These are phyloP conservation scores for Apteryx owenii DNA, from an alignment of 2,113 vertebrate genomes.

Conservation along the genomic window DNA sequence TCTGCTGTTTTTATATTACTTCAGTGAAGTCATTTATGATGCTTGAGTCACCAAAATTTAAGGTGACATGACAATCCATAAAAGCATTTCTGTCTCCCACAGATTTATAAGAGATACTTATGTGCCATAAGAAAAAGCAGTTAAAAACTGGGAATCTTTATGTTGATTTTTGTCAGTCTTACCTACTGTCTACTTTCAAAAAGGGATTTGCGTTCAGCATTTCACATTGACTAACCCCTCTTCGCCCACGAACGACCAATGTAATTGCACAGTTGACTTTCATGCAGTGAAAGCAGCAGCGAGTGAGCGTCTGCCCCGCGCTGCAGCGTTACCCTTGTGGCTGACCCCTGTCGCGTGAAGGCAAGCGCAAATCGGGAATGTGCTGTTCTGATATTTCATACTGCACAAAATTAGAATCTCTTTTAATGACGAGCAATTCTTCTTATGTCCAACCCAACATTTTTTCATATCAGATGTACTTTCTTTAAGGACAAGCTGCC, in stretches of 20 bases:
- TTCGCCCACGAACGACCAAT: neutral
- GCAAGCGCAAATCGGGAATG: neutral
- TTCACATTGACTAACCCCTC: neutral
- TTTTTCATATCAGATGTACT: neutral
- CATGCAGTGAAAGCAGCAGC: neutral
- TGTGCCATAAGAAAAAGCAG: neutral
- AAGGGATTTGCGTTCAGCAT: neutral
- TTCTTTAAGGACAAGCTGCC: neutral
- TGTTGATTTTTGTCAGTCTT: slow-evolving; percentile 9
- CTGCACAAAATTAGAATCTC: neutral
- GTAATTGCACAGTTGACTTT: fast-evolving
- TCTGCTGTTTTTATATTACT: neutral
- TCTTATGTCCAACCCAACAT: neutral
- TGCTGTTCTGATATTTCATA: neutral
- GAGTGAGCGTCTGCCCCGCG: neutral
- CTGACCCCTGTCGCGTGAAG: neutral
- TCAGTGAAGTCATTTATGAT: slow-evolving; percentile 27
- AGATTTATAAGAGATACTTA: neutral
- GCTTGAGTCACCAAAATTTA: slow-evolving; percentile 37
- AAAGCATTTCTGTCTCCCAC: slow-evolving; percentile 21
- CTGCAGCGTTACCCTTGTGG: neutral
- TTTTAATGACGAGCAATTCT: neutral
- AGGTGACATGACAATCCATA: neutral
- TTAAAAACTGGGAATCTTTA: neutral
- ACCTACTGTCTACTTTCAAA: neutral